Percentiles rank a stretch among this genome's conserved stretches.
These are phyloP conservation scores for Circaetus cinerascens DNA, from an alignment of 2,113 vertebrate species.

Conservation along the genomic window DNA sequence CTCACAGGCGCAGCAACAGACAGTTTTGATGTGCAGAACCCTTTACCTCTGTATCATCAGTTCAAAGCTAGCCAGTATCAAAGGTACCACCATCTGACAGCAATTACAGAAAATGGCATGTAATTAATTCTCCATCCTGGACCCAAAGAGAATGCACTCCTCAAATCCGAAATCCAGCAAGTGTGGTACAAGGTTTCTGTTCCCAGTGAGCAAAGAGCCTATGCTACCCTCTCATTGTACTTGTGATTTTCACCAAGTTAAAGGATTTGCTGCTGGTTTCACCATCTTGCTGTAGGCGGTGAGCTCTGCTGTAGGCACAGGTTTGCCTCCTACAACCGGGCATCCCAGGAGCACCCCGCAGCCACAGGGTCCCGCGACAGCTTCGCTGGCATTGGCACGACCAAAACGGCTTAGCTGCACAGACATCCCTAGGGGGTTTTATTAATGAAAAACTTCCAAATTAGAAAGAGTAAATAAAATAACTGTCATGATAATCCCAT, in stretches of 20 bases:
- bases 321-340: background rate
- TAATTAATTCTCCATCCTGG: background rate
- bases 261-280: background rate
- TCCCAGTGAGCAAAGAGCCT: background rate
- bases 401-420: rapidly evolving
- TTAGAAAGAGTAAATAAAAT: background rate
- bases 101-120: background rate
- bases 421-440: background rate
- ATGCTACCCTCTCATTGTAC: rapidly evolving
- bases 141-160: background rate
- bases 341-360: background rate
- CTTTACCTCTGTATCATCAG: background rate
- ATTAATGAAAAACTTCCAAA: background rate
- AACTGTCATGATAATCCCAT: background rate
- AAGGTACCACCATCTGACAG: background rate
- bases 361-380: rapidly evolving
- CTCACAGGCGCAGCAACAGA: background rate
- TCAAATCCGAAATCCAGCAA: background rate
- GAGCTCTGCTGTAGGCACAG: background rate
- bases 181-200: background rate
- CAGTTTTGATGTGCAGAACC: background rate
- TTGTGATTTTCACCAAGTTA: background rate
- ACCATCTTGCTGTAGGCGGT: too few species aligned
- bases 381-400: rapidly evolving
- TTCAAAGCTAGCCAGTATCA: background rate